These are phyloP conservation scores for Hyppa rectilinea DNA, from an alignment of 2,888 invertebrate genomes.

Conservation along the genomic window DNA sequence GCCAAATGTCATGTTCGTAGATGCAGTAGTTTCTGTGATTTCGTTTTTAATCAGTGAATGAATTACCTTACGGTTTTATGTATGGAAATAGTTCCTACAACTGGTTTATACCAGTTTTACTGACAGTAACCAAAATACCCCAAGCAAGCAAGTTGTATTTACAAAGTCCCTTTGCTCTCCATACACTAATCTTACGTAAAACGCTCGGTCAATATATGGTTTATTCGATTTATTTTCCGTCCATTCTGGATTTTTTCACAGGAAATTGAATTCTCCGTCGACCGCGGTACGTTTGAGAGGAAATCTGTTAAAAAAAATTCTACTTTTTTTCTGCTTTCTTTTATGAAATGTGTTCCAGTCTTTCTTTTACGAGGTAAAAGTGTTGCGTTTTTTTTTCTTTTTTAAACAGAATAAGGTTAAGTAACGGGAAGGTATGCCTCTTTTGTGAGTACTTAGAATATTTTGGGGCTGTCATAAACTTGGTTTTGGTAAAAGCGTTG, in stretches of 20 bases:
- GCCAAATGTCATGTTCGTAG: too few species aligned
- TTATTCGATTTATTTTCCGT: slow-evolving; percentile 58
- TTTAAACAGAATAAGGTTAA: slow-evolving; percentile 43
- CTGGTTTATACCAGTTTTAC: neutral
- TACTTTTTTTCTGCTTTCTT: slow-evolving; percentile 28
- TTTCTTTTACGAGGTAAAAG: slow-evolving; percentile 62
- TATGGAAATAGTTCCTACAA: neutral
- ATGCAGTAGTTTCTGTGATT: too few species aligned
- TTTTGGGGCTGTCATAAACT: slow-evolving; percentile 48
- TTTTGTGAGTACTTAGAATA: slow-evolving; percentile 43
- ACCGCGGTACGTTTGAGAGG: slow-evolving; percentile 62
- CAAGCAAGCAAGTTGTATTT: too few species aligned
- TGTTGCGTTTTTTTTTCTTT: slow-evolving; percentile 44
- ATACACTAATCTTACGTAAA: slow-evolving; percentile 64
- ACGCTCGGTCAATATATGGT: slow-evolving; percentile 63
- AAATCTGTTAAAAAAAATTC: too few species aligned
- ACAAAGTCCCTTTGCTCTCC: slow-evolving; percentile 31
- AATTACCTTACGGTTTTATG: too few species aligned
- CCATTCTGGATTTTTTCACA: slow-evolving; percentile 77
- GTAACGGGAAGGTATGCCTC: slow-evolving; percentile 31
- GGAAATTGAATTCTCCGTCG: slow-evolving; percentile 83
- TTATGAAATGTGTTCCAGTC: slow-evolving; percentile 58
- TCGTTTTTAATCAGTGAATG: too few species aligned
- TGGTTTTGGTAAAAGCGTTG: slow-evolving; percentile 48
- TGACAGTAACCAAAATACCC: neutral